Evolutionary conservation across 2,888 invertebrate species (phyloP), one percentile per base, ranked within the genome.

Genomic region (Celastrina argiolus): DNA sequence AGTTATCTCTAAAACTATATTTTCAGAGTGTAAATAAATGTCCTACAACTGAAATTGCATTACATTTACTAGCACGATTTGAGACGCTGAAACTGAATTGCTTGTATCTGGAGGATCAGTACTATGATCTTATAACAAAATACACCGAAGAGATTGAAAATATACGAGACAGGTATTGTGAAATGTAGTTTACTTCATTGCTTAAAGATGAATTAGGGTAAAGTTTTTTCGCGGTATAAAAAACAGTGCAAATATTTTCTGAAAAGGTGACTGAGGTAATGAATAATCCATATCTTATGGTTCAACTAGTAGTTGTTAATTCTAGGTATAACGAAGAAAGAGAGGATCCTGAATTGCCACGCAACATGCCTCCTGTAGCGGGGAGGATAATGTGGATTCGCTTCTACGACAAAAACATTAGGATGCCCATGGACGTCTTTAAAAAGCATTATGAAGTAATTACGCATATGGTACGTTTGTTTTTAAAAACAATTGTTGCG

Each of bases 361-460:
- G 95, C 67, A 95, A 96, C 77, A 93, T 95, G 90, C 96, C 97
- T 2, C 96, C 97, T 0, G 94, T 96, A 16, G 92, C 95, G 16
- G 97, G 97, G 4, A 92, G 96, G 76, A 94, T 97, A 22, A 92
- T 94, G 79, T 97, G 97, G 97, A 95, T 96, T 72, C 90, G 97
- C 68, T 95, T 96, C 74, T 93, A 97, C 68, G 94, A 94, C 74
- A 92, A 92, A 68, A 93, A 94, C 70, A 94, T 97, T 66, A 93
- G 95, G 75, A 87, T 88, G 22, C 96, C 97, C 0, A 97, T 97
- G 96, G 87, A 94, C 63, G 88, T 93, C 70, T 86, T 83, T 66
- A 81, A 79, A 72, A 71, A 81, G 1, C 87, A 88, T 45, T 76
- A 80, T 77, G 93, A 86, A 80, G 85, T 91, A 72, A 90, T 91